phyloP scores from a whole-genome alignment of 2,797 vertebrate genomes.

The Champsocephalus esox region DNA sequence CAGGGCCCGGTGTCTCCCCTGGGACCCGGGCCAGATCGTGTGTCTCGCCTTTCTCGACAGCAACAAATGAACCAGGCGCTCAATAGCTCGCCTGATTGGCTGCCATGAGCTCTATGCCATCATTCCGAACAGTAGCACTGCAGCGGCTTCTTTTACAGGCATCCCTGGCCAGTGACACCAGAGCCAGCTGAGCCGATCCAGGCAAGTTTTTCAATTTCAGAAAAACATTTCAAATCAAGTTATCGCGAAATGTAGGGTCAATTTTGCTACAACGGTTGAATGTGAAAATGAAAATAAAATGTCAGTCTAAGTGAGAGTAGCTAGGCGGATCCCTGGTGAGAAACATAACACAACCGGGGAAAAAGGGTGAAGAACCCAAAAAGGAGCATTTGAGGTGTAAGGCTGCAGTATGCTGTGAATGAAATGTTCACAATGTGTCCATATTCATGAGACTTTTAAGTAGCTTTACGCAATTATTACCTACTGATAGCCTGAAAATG shows the following conservation, averaged over 20 bases:
- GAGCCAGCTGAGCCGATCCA: conserved; percentile 26
- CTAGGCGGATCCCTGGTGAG: conserved; percentile 31
- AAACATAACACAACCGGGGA: conserved; percentile 34
- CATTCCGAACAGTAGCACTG: conserved; percentile 22
- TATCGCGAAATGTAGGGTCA: conserved; percentile 25
- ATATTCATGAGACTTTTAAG: conserved; percentile 54
- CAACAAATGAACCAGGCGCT: conserved; percentile 71
- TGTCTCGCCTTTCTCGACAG: conserved; percentile 70
- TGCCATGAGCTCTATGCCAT: conserved; percentile 45
- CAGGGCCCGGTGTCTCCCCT: conserved; percentile 40
- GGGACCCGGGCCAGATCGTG: conserved; percentile 60
- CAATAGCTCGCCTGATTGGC: conserved; percentile 49
- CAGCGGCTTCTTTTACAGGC: conserved; percentile 37
- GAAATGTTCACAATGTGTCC: conserved; percentile 34
- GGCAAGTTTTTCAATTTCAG: conserved; percentile 23
- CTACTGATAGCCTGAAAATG: conserved; percentile 44
- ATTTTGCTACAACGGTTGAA: conserved; percentile 27
- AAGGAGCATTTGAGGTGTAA: conserved; percentile 5
- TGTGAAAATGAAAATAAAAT: conserved; percentile 44
- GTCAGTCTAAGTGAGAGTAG: conserved; percentile 9
- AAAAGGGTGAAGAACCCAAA: conserved; percentile 12
- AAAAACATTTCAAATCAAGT: not conserved
- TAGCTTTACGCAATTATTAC: conserved; percentile 44
- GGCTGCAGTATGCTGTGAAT: conserved; percentile 4
- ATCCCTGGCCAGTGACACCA: conserved; percentile 24